phyloP scores from a whole-genome alignment of 2,113 vertebrate genomes.

The Myiopsitta monachus region DNA sequence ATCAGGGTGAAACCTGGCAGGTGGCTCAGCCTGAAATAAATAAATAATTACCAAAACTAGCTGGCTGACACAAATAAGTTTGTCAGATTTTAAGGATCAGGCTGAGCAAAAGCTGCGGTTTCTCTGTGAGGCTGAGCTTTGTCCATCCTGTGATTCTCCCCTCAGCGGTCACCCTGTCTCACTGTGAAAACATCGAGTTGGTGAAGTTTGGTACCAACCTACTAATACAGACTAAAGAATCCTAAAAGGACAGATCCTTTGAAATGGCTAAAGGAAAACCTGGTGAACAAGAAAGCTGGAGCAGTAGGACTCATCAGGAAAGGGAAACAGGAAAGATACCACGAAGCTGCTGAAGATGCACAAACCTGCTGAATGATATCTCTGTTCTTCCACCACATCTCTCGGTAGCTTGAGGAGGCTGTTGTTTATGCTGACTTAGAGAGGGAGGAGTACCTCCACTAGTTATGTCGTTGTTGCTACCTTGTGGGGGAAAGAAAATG shows the following conservation, averaged over 20 bases:
- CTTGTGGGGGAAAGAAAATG: neutral
- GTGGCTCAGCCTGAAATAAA: neutral
- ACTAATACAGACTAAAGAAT: neutral
- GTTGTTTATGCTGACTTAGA: neutral
- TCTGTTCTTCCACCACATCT: neutral
- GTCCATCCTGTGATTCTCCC: neutral
- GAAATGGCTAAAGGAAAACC: neutral
- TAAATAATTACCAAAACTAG: neutral
- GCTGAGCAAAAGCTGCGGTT: neutral
- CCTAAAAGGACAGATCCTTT: neutral
- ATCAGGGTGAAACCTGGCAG: neutral
- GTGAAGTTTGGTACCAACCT: neutral
- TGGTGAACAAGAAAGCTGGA: neutral
- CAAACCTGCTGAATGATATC: neutral
- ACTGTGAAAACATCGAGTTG: accelerated
- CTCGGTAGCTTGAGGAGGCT: neutral
- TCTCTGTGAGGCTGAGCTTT: neutral
- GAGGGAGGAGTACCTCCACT: neutral
- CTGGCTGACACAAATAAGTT: neutral
- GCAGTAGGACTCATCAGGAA: neutral
- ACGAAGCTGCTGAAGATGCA: neutral
- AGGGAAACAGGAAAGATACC: neutral
- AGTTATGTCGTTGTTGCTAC: neutral
- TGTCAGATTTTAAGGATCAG: neutral
- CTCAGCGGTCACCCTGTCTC: accelerated